A percentile compares a stretch with the other conserved stretches of the same genome.
phyloP scores from a whole-genome alignment of 2,797 vertebrate genomes.

The Eremophila alpestris region DNA sequence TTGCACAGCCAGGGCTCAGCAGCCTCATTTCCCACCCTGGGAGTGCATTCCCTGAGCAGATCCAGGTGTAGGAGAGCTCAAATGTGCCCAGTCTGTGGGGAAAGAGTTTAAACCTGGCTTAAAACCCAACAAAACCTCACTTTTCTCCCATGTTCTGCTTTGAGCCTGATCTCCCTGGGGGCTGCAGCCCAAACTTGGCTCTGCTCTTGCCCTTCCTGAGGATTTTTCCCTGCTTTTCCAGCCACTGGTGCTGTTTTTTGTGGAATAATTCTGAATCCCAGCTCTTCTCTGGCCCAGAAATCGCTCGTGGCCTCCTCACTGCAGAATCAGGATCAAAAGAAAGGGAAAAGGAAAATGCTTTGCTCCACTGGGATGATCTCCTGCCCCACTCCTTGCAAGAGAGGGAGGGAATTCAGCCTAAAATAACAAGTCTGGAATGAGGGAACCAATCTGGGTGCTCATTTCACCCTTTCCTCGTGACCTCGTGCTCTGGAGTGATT shows the following conservation, averaged over 20 bases:
- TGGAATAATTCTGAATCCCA: neutral
- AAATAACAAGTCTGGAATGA: neutral
- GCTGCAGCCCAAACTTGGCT: neutral
- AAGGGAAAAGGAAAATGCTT: neutral
- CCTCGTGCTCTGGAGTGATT: neutral
- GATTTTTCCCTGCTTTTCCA: neutral
- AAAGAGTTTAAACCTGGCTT: neutral
- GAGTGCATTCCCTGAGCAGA: neutral
- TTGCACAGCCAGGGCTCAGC: neutral
- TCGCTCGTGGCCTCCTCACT: neutral
- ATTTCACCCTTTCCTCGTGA: neutral
- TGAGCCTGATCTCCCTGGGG: neutral
- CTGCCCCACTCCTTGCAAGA: neutral
- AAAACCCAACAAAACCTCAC: neutral
- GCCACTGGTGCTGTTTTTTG: neutral
- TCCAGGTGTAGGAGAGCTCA: neutral
- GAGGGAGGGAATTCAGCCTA: neutral
- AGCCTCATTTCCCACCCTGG: neutral
- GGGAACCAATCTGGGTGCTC: neutral
- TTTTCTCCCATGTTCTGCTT: neutral
- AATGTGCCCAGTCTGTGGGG: accelerated
- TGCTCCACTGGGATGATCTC: neutral
- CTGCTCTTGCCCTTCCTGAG: neutral
- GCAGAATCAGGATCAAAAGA: neutral
- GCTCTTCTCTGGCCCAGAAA: neutral